Conservation (phyloP, 2,888 invertebrate species). For the Malachius bipustulatus region DNA sequence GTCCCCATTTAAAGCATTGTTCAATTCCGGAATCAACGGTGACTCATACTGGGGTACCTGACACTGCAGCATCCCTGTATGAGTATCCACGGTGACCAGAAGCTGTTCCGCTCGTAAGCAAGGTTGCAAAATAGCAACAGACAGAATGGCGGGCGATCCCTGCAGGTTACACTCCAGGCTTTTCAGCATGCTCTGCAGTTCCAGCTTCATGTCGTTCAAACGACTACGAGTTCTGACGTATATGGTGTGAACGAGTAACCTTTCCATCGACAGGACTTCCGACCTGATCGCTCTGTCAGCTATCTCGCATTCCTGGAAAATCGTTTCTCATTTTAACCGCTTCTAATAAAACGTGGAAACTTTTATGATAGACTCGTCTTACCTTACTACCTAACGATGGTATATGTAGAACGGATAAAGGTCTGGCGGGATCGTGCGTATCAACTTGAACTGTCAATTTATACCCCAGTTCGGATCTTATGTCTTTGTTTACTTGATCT, state of each 20-base stretch:
- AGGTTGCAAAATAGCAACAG: conserved; percentile 79
- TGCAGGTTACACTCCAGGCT: conserved; percentile 65
- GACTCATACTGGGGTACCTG: conserved; percentile 88
- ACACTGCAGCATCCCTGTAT: conserved; percentile 82
- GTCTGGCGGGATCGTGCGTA: conserved; percentile 63
- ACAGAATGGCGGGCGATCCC: conserved; percentile 87
- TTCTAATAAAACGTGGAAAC: not conserved
- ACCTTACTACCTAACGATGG: conserved; percentile 57
- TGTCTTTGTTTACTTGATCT: conserved; percentile 41
- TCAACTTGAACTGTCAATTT: conserved; percentile 83
- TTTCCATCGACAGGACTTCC: conserved; percentile 90
- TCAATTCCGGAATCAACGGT: conserved; percentile 68
- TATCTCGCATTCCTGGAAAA: conserved; percentile 47
- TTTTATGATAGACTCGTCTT: conserved; percentile 18
- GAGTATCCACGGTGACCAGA: conserved; percentile 86
- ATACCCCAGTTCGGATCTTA: conserved; percentile 78
- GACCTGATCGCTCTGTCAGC: conserved; percentile 71
- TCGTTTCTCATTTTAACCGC: conserved; percentile 1
- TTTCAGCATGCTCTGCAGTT: conserved; percentile 57
- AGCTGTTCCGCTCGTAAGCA: conserved; percentile 87
- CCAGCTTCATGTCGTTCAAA: conserved; percentile 67
- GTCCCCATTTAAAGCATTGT: conserved; percentile 66
- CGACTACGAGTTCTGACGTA: conserved; percentile 83
- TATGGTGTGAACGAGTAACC: conserved; percentile 86
- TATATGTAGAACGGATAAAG: conserved; percentile 57